A percentile compares a stretch with the other conserved stretches of the same genome.
These are phyloP conservation scores for Campoletis sonorensis DNA, from an alignment of 1,140 invertebrate genomes.

Conservation along the genomic window DNA sequence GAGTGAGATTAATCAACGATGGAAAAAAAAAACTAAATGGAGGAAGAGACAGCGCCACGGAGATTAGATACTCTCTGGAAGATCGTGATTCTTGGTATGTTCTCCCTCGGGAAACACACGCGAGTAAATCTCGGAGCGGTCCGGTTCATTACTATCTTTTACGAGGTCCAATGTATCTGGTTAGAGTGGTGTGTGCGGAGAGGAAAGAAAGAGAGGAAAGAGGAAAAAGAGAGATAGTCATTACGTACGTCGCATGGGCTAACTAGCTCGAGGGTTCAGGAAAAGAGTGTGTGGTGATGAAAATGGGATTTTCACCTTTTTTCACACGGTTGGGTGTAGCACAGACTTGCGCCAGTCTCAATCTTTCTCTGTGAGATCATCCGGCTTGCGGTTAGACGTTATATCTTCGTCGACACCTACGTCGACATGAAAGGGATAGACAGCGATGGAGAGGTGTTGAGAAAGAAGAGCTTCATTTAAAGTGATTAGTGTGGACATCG, in stretches of 20 bases:
- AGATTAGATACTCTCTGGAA: slow-evolving; percentile 2
- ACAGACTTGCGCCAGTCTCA: background rate
- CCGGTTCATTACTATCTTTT: slow-evolving; percentile 25
- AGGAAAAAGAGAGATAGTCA: slow-evolving; percentile 18
- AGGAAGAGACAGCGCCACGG: background rate
- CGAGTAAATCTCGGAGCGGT: slow-evolving; percentile 42
- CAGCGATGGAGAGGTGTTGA: background rate
- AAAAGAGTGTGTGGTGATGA: slow-evolving; percentile 14
- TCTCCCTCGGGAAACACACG: slow-evolving; percentile 14
- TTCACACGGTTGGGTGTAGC: slow-evolving; percentile 23
- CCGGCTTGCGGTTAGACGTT: slow-evolving; percentile 1
- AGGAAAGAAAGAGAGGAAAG: background rate
- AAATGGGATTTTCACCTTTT: slow-evolving; percentile 43
- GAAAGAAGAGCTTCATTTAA: slow-evolving; percentile 25
- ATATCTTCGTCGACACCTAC: slow-evolving; percentile 24
- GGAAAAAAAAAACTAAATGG: background rate
- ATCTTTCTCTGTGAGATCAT: background rate
- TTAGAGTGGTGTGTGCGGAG: slow-evolving; percentile 17
- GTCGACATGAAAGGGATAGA: background rate
- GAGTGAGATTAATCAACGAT: background rate
- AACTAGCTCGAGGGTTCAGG: slow-evolving; percentile 26
- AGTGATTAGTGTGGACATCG: slow-evolving; percentile 39
- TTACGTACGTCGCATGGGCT: slow-evolving; percentile 27
- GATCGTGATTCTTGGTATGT: slow-evolving; percentile 30
- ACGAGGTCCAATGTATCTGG: slow-evolving; percentile 30